Evolutionary conservation across 1,140 invertebrate species (phyloP).

Genomic region (Drosophila triauraria): DNA sequence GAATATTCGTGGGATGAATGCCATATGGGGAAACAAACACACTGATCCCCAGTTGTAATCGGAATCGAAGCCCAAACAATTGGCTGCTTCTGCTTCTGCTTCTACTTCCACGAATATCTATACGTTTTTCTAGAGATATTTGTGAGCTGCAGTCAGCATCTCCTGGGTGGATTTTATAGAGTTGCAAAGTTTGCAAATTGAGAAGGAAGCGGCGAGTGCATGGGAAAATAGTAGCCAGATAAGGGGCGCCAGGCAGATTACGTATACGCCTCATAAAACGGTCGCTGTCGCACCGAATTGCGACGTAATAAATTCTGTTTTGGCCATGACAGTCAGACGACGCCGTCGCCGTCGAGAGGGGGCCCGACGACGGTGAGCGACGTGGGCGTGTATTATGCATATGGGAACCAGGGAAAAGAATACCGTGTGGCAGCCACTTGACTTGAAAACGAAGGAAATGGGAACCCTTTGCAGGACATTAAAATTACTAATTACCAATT

Average conservation of each 20-base stretch:
- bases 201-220: constrained; percentile 20
- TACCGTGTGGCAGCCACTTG: constrained; percentile 6
- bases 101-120: background rate
- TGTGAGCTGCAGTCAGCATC: background rate
- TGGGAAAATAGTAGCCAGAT: constrained; percentile 35
- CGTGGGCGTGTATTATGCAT: constrained; percentile 32
- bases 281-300: constrained; percentile 40
- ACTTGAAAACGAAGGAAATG: background rate
- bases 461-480: constrained; percentile 1
- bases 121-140: background rate
- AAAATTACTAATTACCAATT: constrained; percentile 37
- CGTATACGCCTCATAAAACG: constrained; percentile 54
- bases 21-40: constrained; percentile 2
- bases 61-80: constrained; percentile 6
- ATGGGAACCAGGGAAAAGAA: constrained; percentile 27
- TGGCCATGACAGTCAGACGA: constrained; percentile 20
- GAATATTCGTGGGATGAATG: constrained; percentile 1
- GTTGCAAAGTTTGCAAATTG: background rate
- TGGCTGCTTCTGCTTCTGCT: no score
- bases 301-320: constrained; percentile 52
- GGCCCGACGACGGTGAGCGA: background rate
- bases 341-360: background rate
- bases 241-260: constrained; percentile 28
- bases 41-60: constrained; percentile 14
- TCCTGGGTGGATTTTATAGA: background rate